phyloP scores from a whole-genome alignment of 1,140 invertebrate species.

The Glossosoma conforme region DNA sequence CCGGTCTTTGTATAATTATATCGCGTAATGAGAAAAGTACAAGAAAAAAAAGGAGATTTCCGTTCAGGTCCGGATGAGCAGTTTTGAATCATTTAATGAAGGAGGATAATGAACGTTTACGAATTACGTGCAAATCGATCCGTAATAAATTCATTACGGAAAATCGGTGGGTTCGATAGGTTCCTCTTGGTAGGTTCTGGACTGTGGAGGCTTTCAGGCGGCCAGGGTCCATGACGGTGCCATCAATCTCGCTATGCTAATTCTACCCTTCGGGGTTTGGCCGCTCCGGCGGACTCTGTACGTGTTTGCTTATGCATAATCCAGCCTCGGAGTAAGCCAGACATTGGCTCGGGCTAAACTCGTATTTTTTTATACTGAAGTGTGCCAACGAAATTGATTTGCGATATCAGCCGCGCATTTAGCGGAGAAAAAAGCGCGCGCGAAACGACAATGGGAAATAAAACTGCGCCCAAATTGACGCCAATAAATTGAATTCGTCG shows the following conservation, averaged over 20 bases:
- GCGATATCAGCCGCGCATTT: not conserved
- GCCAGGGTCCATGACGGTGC: not conserved
- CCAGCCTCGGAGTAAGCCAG: too few relatives aligned
- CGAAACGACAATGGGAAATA: too few relatives aligned
- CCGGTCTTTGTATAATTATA: too few relatives aligned
- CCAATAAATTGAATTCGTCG: too few relatives aligned
- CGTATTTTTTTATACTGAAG: too few relatives aligned
- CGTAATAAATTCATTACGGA: not conserved
- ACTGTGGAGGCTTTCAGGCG: not conserved
- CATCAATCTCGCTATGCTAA: constrained; percentile 8
- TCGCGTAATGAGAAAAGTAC: too few relatives aligned
- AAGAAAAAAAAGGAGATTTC: too few relatives aligned
- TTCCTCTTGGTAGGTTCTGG: not conserved
- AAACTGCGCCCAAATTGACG: too few relatives aligned
- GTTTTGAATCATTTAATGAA: not conserved
- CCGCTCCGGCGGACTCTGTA: constrained; percentile 3
- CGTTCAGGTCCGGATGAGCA: too few relatives aligned
- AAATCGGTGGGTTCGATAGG: not conserved
- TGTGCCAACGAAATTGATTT: not conserved
- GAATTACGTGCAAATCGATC: not conserved
- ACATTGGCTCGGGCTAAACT: too few relatives aligned
- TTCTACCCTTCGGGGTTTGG: constrained; percentile 1
- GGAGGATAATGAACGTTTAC: not conserved
- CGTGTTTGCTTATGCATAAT: constrained; percentile 8
- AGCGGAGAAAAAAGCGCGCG: not conserved